phyloP scores from a whole-genome alignment of 2,113 vertebrate species.

The Thunnus thynnus region DNA sequence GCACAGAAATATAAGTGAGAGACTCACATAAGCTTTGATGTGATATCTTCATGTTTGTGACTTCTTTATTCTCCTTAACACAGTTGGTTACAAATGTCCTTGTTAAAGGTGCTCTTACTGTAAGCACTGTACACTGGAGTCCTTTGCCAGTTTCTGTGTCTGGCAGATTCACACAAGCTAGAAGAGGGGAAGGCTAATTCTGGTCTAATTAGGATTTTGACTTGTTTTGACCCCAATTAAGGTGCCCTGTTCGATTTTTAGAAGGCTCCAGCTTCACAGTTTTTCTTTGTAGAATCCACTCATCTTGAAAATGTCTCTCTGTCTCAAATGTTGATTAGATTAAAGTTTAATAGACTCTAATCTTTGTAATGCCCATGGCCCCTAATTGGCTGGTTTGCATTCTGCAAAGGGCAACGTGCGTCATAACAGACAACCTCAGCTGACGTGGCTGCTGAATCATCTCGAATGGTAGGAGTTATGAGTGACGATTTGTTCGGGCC shows the following conservation, averaged over 20 bases:
- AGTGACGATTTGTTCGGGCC: background rate
- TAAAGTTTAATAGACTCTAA: constrained; percentile 36
- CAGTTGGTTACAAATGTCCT: constrained; percentile 34
- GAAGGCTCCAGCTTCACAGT: background rate
- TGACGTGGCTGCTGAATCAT: constrained; percentile 22
- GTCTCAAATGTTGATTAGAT: constrained; percentile 36
- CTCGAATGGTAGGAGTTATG: background rate
- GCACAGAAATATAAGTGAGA: constrained; percentile 18
- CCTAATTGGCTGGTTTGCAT: constrained; percentile 32
- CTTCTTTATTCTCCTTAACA: constrained; percentile 32
- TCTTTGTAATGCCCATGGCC: constrained; percentile 10
- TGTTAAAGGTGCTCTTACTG: constrained; percentile 12
- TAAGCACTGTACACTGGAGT: constrained; percentile 1
- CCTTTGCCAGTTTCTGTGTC: constrained; percentile 2
- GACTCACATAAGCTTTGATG: constrained; percentile 15
- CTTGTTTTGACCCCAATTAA: constrained; percentile 62
- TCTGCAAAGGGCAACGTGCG: background rate
- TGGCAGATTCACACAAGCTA: constrained; percentile 9
- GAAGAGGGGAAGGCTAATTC: constrained; percentile 41
- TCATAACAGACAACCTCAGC: constrained; percentile 14
- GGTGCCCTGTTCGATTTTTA: constrained; percentile 44
- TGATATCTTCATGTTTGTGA: constrained; percentile 19
- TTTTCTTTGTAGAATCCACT: constrained; percentile 32
- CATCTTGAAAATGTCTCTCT: constrained; percentile 32
- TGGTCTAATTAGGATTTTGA: constrained; percentile 57